phyloP scores from a whole-genome alignment of 2,888 invertebrate species.

The Lepeophtheirus nordmannii region DNA sequence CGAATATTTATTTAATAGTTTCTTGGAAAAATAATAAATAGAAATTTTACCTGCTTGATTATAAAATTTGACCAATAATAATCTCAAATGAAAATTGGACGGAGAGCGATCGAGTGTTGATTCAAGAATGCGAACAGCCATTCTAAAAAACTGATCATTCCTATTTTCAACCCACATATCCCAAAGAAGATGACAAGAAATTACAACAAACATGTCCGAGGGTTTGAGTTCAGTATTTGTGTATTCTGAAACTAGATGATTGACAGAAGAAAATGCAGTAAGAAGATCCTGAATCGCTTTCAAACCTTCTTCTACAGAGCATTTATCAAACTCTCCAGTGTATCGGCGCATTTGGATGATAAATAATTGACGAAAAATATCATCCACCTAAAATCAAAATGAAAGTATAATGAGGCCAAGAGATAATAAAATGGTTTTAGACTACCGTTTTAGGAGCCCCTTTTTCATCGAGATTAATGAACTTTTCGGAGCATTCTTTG shows the following conservation, averaged over 20 bases:
- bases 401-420: background rate
- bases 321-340: constrained; percentile 39
- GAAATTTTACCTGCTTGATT: constrained; percentile 47
- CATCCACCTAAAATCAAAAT: constrained; percentile 37
- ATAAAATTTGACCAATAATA: constrained; percentile 65
- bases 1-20: too few species aligned
- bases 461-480: constrained; percentile 33
- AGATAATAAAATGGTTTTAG: background rate
- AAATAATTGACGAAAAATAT: constrained; percentile 67
- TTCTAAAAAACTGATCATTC: constrained; percentile 18
- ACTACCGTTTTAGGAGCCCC: constrained; percentile 34
- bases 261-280: background rate
- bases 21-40: too few species aligned
- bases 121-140: constrained; percentile 48
- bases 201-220: constrained; percentile 58
- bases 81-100: constrained; percentile 73
- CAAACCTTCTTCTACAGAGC: background rate
- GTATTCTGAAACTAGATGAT: background rate
- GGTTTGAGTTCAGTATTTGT: constrained; percentile 30
- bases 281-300: background rate
- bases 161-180: constrained; percentile 41
- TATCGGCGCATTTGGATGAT: constrained; percentile 57
- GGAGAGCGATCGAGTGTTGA: constrained; percentile 58
- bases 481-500: constrained; percentile 32
- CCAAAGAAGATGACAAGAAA: constrained; percentile 55